A percentile compares a stretch with the other conserved stretches of the same genome.
Evolutionary conservation across 2,888 invertebrate genomes (phyloP).

Genomic region (Ferdinandea cuprea): DNA sequence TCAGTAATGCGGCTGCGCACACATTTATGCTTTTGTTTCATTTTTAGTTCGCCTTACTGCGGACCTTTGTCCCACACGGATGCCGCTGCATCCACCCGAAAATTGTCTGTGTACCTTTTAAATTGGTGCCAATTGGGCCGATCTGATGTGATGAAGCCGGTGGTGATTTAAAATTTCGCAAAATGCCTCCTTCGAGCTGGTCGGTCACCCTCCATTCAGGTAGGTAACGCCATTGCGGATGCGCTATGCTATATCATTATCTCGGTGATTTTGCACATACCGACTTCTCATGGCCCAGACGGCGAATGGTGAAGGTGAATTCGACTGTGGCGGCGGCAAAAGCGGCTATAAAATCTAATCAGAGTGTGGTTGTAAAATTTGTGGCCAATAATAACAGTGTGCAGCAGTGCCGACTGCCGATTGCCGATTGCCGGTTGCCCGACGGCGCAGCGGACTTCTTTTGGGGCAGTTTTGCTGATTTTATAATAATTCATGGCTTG

Average conservation of each 20-base stretch:
- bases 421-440: no score
- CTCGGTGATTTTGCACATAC: constrained; percentile 61
- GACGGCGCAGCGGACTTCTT: constrained; percentile 34
- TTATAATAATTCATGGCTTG: constrained; percentile 62
- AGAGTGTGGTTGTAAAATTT: constrained; percentile 72
- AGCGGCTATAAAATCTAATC: constrained; percentile 69
- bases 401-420: constrained; percentile 61
- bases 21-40: constrained; percentile 43
- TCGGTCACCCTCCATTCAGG: constrained; percentile 67
- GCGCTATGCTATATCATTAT: constrained; percentile 60
- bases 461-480: constrained; percentile 59
- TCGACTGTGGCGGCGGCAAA: constrained; percentile 58
- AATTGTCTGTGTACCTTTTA: constrained; percentile 74
- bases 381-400: constrained; percentile 74
- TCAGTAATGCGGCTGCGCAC: constrained; percentile 44
- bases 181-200: constrained; percentile 64
- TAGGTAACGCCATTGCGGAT: constrained; percentile 58
- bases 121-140: constrained; percentile 73
- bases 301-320: constrained; percentile 17
- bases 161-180: constrained; percentile 70
- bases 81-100: constrained; percentile 58
- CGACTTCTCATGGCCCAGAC: constrained; percentile 44
- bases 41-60: constrained; percentile 38
- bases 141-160: constrained; percentile 71
- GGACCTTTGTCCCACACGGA: constrained; percentile 50